phyloP scores from a whole-genome alignment of 2,888 invertebrate species.

The Archips xylosteana region DNA sequence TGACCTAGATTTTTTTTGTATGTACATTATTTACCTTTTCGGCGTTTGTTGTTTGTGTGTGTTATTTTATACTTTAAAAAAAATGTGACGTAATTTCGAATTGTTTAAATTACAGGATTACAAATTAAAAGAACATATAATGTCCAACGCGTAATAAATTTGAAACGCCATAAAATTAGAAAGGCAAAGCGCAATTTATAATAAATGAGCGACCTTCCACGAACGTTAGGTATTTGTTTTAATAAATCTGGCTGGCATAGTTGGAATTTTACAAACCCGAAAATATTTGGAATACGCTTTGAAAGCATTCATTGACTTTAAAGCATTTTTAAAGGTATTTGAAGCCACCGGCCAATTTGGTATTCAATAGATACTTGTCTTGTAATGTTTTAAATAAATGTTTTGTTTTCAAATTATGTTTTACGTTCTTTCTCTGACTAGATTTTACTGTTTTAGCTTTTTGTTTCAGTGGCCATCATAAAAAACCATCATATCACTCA shows the following conservation, averaged over 20 bases:
- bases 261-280: slow-evolving; percentile 10
- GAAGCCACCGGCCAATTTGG: background rate
- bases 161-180: slow-evolving; percentile 18
- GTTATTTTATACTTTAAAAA: no score
- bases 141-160: slow-evolving; percentile 2
- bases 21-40: no score
- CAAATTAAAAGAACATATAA: background rate
- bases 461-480: no score
- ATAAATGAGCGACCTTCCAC: slow-evolving; percentile 14
- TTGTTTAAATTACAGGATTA: background rate
- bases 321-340: background rate
- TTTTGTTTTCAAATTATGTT: no score
- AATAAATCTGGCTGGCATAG: slow-evolving; percentile 17
- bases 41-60: no score
- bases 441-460: no score
- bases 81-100: no score
- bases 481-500: no score
- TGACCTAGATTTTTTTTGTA: no score
- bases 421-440: no score
- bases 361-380: background rate
- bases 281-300: slow-evolving; percentile 10
- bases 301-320: background rate
- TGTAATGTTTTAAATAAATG: no score
- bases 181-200: slow-evolving; percentile 14
- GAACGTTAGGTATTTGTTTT: slow-evolving; percentile 22